Conservation (phyloP, 2,888 invertebrate genomes). For the Drosophila anomalata region DNA sequence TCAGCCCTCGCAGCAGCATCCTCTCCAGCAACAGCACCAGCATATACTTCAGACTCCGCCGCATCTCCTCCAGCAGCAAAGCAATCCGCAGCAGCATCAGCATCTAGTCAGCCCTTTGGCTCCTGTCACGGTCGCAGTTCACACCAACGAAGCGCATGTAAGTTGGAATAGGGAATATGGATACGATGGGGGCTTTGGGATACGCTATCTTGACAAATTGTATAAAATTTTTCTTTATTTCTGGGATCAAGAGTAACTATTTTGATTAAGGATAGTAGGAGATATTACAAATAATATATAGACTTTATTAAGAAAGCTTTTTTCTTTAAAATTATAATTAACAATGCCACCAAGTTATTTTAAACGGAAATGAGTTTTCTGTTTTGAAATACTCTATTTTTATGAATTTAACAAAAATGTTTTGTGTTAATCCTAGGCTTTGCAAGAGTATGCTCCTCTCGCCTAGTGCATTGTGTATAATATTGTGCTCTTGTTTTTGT, state of each 20-base stretch:
- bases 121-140: constrained; percentile 84
- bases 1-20: constrained; percentile 45
- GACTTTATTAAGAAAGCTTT: no score
- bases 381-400: no score
- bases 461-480: constrained; percentile 6
- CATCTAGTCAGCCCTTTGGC: constrained; percentile 83
- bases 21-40: constrained; percentile 46
- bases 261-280: no score
- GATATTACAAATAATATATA: no score
- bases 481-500: constrained; percentile 21
- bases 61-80: constrained; percentile 52
- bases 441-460: constrained; percentile 13
- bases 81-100: constrained; percentile 63
- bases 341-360: no score
- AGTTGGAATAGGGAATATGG: constrained; percentile 57
- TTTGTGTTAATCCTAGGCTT: neutral
- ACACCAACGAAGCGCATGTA: constrained; percentile 84
- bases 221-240: neutral
- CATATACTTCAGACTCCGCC: constrained; percentile 32
- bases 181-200: neutral
- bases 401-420: neutral
- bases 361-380: no score
- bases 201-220: neutral
- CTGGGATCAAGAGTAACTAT: neutral
- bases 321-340: no score